A percentile compares a stretch with the other conserved stretches of the same genome.
Conservation (phyloP, 2,888 invertebrate species). For the Cheilosia pagana region DNA sequence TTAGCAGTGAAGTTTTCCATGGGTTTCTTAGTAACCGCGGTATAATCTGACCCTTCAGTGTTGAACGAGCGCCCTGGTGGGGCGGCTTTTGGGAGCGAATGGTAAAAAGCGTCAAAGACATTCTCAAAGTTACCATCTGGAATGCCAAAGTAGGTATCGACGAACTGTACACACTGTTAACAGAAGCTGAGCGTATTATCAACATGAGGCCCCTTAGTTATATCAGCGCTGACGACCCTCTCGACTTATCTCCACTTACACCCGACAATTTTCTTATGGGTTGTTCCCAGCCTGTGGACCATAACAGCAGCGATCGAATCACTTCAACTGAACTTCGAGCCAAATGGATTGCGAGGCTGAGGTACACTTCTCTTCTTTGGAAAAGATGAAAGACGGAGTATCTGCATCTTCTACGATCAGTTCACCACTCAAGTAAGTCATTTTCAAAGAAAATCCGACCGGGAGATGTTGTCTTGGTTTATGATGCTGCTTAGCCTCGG, state of each 20-base stretch:
- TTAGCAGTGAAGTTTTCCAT: slow-evolving; percentile 19
- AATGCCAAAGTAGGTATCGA: background rate
- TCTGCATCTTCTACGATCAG: slow-evolving; percentile 9
- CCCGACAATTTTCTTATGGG: background rate
- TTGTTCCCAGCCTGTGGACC: background rate
- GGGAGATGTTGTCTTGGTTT: slow-evolving; percentile 51
- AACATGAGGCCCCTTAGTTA: background rate
- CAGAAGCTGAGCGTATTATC: too few species aligned
- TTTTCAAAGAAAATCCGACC: slow-evolving; percentile 8
- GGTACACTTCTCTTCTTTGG: slow-evolving; percentile 14
- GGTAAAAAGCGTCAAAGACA: background rate
- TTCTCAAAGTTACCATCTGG: slow-evolving; percentile 50
- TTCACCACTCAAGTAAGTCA: slow-evolving; percentile 10
- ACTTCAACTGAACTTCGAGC: background rate
- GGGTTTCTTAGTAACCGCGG: slow-evolving; percentile 20
- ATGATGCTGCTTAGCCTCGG: slow-evolving; percentile 46
- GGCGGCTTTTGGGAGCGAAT: slow-evolving; percentile 24
- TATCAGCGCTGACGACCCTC: slow-evolving; percentile 14
- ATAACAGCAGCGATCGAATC: background rate
- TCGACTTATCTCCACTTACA: background rate
- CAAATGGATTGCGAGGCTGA: slow-evolving; percentile 17
- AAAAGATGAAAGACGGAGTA: slow-evolving; percentile 30
- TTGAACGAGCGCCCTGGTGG: background rate
- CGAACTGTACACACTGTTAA: too few species aligned
- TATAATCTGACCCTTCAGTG: slow-evolving; percentile 25